phyloP scores from a whole-genome alignment of 2,113 vertebrate genomes.

The Candoia aspera region DNA sequence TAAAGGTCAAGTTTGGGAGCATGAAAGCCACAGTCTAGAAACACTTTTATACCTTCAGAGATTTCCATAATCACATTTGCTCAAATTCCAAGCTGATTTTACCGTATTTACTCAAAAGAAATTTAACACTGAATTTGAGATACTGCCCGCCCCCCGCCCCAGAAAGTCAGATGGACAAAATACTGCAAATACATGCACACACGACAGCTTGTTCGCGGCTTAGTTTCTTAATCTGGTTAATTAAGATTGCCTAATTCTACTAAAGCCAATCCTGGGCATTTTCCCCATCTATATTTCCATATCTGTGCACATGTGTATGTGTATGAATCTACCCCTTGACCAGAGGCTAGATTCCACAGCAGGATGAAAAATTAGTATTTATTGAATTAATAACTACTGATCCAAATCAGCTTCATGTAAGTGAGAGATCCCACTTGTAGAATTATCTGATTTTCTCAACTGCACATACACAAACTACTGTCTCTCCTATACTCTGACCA shows the following conservation, averaged over 20 bases:
- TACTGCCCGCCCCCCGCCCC: background rate
- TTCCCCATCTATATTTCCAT: background rate
- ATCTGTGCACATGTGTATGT: background rate
- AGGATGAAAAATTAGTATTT: background rate
- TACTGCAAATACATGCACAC: background rate
- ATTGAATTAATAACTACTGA: background rate
- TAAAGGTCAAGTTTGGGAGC: constrained; percentile 22
- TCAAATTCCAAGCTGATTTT: constrained; percentile 26
- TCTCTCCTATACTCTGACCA: background rate
- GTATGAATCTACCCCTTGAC: background rate
- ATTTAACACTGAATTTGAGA: background rate
- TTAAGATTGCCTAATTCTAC: background rate
- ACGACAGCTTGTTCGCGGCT: background rate
- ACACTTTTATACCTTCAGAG: rapidly evolving
- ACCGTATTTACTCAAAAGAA: background rate
- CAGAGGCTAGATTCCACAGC: background rate
- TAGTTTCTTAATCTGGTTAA: background rate
- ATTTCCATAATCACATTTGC: background rate
- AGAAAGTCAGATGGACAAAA: background rate
- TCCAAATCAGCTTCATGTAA: background rate
- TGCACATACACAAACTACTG: background rate
- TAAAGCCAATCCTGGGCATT: background rate
- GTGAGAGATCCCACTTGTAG: background rate
- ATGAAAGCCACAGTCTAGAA: constrained; percentile 1
- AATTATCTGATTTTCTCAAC: background rate